These are phyloP conservation scores for Dinocampus coccinellae DNA, from an alignment of 2,888 invertebrate genomes.

Conservation along the genomic window DNA sequence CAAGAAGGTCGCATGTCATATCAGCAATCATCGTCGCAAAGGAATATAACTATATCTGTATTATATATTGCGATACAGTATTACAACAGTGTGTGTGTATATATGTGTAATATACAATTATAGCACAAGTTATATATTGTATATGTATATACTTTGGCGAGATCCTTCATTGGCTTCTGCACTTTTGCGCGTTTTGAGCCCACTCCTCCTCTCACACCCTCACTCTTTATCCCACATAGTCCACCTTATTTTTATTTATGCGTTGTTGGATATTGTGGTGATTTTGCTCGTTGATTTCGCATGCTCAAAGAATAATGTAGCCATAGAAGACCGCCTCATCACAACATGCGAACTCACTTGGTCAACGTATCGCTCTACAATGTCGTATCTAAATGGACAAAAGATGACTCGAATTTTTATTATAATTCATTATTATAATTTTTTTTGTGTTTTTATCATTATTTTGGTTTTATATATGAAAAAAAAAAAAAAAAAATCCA, in stretches of 20 bases:
- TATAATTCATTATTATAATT: too few relatives aligned
- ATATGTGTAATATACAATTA: neutral
- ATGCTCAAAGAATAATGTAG: constrained; percentile 69
- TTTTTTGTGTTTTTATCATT: too few relatives aligned
- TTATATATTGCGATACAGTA: constrained; percentile 16
- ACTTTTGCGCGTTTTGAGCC: constrained; percentile 21
- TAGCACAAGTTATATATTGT: neutral
- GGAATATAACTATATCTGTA: constrained; percentile 25
- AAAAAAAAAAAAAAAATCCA: too few relatives aligned
- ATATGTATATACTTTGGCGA: neutral
- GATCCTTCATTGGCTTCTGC: constrained; percentile 22
- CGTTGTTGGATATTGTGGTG: constrained; percentile 18
- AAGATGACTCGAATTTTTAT: neutral
- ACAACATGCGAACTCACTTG: constrained; percentile 64
- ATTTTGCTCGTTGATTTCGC: constrained; percentile 50
- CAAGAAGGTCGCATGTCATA: constrained; percentile 70
- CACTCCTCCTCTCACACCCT: neutral
- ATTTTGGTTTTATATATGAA: too few relatives aligned
- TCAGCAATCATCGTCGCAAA: constrained; percentile 66
- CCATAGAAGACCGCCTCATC: constrained; percentile 68
- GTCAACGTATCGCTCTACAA: neutral
- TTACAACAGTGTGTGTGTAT: neutral
- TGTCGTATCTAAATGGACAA: neutral
- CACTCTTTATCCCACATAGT: neutral
- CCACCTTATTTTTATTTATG: constrained; percentile 22